Evolutionary conservation across 2,113 vertebrate species (phyloP).

Genomic region (Chroicocephalus ridibundus): DNA sequence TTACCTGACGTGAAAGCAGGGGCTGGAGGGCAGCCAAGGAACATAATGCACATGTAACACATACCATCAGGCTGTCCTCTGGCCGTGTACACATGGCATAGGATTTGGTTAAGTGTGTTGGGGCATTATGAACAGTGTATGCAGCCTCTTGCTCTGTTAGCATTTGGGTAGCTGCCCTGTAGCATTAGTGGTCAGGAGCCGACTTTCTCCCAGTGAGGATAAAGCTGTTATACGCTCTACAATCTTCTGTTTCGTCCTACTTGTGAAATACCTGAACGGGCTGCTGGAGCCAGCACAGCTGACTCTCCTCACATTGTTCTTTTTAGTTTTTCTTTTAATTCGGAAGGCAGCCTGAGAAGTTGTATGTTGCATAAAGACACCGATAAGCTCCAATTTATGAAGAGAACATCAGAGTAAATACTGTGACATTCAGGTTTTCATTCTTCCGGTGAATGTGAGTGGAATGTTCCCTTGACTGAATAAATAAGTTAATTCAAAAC

Average conservation of each 20-base stretch:
- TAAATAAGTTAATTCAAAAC: slow-evolving; percentile 57
- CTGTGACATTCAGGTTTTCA: background rate
- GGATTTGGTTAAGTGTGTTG: background rate
- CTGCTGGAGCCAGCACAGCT: background rate
- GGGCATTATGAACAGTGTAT: background rate
- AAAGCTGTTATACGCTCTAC: background rate
- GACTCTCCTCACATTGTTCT: background rate
- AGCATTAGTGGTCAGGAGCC: background rate
- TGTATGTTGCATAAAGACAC: background rate
- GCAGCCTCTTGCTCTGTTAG: background rate
- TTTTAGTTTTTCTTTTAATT: background rate
- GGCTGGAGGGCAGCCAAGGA: background rate
- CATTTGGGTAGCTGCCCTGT: background rate
- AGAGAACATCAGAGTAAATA: background rate
- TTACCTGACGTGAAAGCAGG: background rate
- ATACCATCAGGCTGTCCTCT: background rate
- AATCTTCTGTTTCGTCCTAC: background rate
- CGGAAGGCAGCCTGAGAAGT: background rate
- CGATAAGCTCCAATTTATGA: background rate
- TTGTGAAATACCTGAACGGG: background rate
- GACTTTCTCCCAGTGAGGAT: background rate
- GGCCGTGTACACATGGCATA: background rate
- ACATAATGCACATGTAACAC: background rate
- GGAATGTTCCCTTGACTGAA: background rate
- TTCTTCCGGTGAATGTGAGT: background rate